Evolutionary conservation across 2,888 invertebrate genomes (phyloP).

Genomic region (Diadegma fenestrale): DNA sequence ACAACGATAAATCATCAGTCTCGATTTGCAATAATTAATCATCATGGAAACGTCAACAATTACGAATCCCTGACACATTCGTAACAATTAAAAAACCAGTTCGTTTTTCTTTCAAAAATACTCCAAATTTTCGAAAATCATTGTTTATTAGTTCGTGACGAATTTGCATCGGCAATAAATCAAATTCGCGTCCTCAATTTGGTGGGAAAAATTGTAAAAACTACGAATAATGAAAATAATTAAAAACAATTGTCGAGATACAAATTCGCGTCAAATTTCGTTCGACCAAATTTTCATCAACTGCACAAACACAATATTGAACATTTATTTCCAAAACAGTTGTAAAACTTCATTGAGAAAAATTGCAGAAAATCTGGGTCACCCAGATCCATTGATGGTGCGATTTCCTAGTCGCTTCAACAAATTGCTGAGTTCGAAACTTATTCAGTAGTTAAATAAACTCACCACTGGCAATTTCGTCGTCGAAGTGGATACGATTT

Average conservation of each 20-base stretch:
- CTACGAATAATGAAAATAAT: not conserved
- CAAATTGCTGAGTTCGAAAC: not conserved
- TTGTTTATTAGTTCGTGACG: no score
- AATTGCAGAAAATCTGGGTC: not conserved
- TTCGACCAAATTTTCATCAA: no score
- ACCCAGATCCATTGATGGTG: not conserved
- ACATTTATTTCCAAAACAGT: no score
- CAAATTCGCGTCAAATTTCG: no score
- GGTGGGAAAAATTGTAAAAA: not conserved
- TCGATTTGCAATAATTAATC: not conserved
- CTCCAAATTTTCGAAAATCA: no score
- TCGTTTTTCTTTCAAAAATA: no score
- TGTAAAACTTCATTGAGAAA: not conserved
- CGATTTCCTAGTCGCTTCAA: not conserved
- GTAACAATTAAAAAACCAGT: no score
- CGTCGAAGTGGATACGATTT: slow-evolving; percentile 71
- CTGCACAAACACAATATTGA: no score
- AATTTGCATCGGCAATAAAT: no score
- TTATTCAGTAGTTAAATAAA: not conserved
- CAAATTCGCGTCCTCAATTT: not conserved
- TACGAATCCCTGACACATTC: no score
- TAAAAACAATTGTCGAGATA: no score
- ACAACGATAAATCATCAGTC: not conserved
- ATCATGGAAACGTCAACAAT: no score
- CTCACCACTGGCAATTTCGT: slow-evolving; percentile 77